These are phyloP conservation scores for Dreissena polymorpha DNA, from an alignment of 1,140 invertebrate genomes.

Conservation along the genomic window DNA sequence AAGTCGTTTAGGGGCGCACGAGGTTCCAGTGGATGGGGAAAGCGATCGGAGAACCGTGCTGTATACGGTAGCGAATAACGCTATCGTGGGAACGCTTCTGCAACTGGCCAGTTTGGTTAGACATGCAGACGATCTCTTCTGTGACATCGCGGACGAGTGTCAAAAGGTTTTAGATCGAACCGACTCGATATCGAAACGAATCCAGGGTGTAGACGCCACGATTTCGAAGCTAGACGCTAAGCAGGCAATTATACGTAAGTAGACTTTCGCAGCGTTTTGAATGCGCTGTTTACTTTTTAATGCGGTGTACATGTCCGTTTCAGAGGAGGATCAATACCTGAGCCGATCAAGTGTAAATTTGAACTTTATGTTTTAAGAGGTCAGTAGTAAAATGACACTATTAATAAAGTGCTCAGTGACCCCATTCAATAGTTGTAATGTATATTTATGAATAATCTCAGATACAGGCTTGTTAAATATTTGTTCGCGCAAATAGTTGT, in stretches of 20 bases:
- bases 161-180: constrained; percentile 85
- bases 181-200: constrained; percentile 83
- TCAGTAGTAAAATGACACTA: too few species aligned
- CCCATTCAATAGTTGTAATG: too few species aligned
- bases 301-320: too few species aligned
- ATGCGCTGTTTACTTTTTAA: too few species aligned
- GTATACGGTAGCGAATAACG: constrained; percentile 86
- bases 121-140: constrained; percentile 89
- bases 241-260: constrained; percentile 92
- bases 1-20: constrained; percentile 62
- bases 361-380: too few species aligned
- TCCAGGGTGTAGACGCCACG: constrained; percentile 83
- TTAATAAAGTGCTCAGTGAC: too few species aligned
- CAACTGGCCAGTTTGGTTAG: constrained; percentile 89
- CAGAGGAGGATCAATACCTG: too few species aligned
- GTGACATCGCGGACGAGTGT: constrained; percentile 86
- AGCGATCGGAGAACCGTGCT: constrained; percentile 42
- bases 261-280: too few species aligned
- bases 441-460: too few species aligned
- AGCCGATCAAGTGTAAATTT: too few species aligned
- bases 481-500: too few species aligned
- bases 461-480: too few species aligned
- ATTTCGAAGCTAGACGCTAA: constrained; percentile 87
- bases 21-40: constrained; percentile 54
- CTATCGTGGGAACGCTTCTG: constrained; percentile 87